Base-by-base conservation (phyloP, 2,888 invertebrate species). In the Monoplex corrugatus region DNA sequence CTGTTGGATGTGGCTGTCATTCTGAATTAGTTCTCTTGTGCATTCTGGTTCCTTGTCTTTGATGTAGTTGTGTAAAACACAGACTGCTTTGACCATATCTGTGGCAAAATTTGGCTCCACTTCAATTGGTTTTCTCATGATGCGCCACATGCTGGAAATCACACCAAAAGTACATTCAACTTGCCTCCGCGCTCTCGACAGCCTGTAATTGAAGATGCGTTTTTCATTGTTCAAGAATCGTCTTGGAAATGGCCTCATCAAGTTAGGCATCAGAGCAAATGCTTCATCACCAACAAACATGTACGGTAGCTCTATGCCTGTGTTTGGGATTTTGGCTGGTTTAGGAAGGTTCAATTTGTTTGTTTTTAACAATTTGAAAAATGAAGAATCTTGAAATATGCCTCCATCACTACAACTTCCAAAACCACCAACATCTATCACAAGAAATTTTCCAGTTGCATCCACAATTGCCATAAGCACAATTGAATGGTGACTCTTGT, bases 381-480 rank as follows among this genome's bases (percentile, higher is more conserved):
- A 80, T 32, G 80, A 40, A 8, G 80, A 32, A 8, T 80, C 80
- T 80, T n/a, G 32, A 19, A 80, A 19, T 35, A 80, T 80, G 38
- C 80, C 13, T 1, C 80, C 2, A n/a, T 80, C 5, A 80, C 43
- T 80, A 28, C 80, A 80, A 23, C 82, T 82, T 82, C 82, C 82
- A n/a, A 8, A 43, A 13, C 44, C 16, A 2, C 82, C 82, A 40
- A 44, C 19, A 28, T 82, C 82, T 16, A 82, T 43, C n/a, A 82
- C 82, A 40, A 43, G 43, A 5, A 82, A 82, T 45, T 45, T 82
- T n/a, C 82, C 82, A 16, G 16, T 3, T 63, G 80, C 38, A 2
- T 44, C 43, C n/a, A 45, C n/a, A 43, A 43, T 43, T 44, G 43
- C 82, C 82, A 82, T 19, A 82, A 82, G 82, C 8, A 82, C 82